These are phyloP conservation scores for Antheraea mylitta DNA, from an alignment of 1,140 invertebrate genomes.

Conservation along the genomic window DNA sequence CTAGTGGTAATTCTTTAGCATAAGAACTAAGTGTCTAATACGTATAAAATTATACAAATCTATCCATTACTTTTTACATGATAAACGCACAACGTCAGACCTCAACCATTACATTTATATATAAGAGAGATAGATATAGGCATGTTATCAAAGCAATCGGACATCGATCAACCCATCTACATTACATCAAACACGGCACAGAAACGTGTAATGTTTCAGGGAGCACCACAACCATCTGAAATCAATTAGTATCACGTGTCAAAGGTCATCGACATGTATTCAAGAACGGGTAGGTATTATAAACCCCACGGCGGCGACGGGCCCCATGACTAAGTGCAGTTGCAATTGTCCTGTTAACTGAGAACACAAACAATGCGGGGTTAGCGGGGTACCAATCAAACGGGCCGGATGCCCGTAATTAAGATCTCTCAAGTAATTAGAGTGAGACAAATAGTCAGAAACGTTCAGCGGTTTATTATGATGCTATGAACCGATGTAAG, in stretches of 20 bases:
- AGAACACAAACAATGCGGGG: constrained; percentile 62
- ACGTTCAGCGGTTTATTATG: constrained; percentile 20
- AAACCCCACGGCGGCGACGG: not conserved
- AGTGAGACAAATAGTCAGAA: constrained; percentile 36
- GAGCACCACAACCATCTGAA: not conserved
- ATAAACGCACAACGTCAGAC: too few species aligned
- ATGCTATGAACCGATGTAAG: constrained; percentile 12
- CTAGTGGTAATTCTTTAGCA: too few species aligned
- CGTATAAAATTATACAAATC: too few species aligned
- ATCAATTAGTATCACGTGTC: constrained; percentile 4
- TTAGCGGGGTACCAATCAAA: constrained; percentile 63
- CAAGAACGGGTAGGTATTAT: not conserved
- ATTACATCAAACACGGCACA: not conserved
- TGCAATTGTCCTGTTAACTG: constrained; percentile 63
- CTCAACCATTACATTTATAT: not conserved
- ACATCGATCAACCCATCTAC: not conserved
- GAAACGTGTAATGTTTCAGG: not conserved
- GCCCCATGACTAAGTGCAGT: constrained; percentile 45
- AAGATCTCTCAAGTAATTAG: constrained; percentile 57
- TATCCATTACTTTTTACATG: too few species aligned
- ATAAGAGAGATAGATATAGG: not conserved
- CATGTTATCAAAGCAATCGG: not conserved
- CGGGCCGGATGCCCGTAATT: constrained; percentile 64
- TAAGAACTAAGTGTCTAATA: too few species aligned
- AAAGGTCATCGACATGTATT: not conserved